Conservation (phyloP, 2,888 invertebrate species). For the Leucophora obtusa region DNA sequence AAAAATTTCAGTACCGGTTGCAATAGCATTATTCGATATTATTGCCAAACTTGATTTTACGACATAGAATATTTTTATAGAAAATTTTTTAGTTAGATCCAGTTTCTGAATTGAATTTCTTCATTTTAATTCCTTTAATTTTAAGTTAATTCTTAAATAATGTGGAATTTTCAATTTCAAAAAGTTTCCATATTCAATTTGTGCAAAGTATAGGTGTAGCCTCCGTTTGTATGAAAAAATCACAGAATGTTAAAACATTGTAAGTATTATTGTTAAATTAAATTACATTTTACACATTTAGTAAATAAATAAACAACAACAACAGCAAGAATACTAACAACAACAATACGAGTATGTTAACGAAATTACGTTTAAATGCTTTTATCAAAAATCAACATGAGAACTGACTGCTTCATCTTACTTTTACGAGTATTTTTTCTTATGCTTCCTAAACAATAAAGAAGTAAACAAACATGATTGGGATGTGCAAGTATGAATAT, state of each 20-base stretch:
- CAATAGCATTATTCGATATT: too few species aligned
- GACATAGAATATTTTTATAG: too few species aligned
- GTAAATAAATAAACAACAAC: slow-evolving; percentile 42
- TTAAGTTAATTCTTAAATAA: too few species aligned
- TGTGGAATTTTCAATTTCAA: too few species aligned
- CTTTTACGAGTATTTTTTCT: not conserved
- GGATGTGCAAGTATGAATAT: not conserved
- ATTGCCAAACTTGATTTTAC: too few species aligned
- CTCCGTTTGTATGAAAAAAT: slow-evolving; percentile 25
- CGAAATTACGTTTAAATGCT: slow-evolving; percentile 53
- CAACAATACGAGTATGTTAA: slow-evolving; percentile 27
- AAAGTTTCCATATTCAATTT: too few species aligned
- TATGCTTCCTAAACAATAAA: not conserved
- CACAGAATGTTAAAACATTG: slow-evolving; percentile 40
- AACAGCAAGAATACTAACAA: slow-evolving; percentile 7
- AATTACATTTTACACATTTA: slow-evolving; percentile 53
- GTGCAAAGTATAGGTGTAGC: not conserved
- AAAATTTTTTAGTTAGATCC: too few species aligned
- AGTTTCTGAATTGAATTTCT: too few species aligned
- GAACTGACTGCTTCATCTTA: not conserved
- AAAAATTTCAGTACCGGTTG: too few species aligned
- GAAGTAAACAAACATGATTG: not conserved
- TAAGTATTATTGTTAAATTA: slow-evolving; percentile 56
- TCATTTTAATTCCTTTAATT: too few species aligned
- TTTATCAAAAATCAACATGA: slow-evolving; percentile 45